Evolutionary conservation across 1,140 invertebrate species (phyloP).

Genomic region (Dolichoris vasculosae): DNA sequence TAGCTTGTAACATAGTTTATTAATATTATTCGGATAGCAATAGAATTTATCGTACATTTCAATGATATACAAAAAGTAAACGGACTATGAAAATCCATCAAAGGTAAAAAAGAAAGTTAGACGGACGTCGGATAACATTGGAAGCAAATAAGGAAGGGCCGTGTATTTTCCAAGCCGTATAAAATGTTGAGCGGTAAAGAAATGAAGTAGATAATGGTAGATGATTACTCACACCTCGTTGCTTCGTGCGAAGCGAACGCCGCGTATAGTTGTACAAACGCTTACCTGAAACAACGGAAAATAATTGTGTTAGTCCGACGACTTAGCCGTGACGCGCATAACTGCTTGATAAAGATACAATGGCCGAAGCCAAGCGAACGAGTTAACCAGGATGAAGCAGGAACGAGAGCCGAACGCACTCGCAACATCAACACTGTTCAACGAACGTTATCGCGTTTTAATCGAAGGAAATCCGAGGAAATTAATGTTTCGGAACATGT

Average conservation of each 20-base stretch:
- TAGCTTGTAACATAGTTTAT: not conserved
- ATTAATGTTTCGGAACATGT: not conserved
- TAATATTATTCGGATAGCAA: not conserved
- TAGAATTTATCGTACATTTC: not conserved
- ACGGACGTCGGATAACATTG: not conserved
- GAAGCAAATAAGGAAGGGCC: not conserved
- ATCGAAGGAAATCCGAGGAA: not conserved
- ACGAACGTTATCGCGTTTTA: not conserved
- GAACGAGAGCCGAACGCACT: not conserved
- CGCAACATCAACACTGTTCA: not conserved
- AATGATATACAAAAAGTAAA: not conserved
- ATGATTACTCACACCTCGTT: conserved; percentile 22
- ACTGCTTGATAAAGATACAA: conserved; percentile 18
- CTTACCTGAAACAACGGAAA: conserved; percentile 66
- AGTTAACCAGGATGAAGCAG: not conserved
- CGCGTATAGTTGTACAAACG: not conserved
- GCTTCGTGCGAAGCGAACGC: not conserved
- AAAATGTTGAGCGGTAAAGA: not conserved
- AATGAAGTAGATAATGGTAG: conserved; percentile 4
- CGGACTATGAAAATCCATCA: not conserved
- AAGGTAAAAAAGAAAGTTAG: not conserved
- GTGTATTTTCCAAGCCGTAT: not conserved
- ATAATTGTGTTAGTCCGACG: conserved; percentile 66
- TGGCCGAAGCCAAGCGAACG: not conserved
- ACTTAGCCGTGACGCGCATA: conserved; percentile 49